Conservation (phyloP, 2,888 invertebrate species). For the Empis stercorea region DNA sequence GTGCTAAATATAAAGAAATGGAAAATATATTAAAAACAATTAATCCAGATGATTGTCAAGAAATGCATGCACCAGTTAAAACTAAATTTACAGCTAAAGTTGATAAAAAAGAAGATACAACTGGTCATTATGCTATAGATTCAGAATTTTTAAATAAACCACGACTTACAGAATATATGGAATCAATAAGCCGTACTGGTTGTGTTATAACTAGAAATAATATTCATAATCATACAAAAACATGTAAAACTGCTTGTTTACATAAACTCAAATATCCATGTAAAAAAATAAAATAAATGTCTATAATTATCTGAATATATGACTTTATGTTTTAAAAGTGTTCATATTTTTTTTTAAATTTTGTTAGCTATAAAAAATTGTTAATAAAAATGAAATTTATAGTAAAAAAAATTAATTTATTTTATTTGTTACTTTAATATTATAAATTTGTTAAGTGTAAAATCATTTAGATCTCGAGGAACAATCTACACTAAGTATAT, state of each 20-base stretch:
- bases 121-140: conserved; percentile 25
- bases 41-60: conserved; percentile 19
- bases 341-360: no score
- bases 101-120: conserved; percentile 23
- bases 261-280: neutral
- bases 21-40: conserved; percentile 13
- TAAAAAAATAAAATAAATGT: neutral
- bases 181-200: conserved; percentile 30
- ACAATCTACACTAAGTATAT: no score
- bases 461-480: no score
- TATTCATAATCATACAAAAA: conserved; percentile 26
- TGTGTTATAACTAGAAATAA: conserved; percentile 29
- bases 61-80: conserved; percentile 25
- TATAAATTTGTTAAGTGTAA: no score
- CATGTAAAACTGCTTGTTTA: conserved; percentile 10
- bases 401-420: no score
- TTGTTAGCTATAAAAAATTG: no score
- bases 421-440: no score
- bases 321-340: no score
- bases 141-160: conserved; percentile 18
- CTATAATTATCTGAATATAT: no score
- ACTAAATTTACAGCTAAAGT: conserved; percentile 23
- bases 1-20: conserved; percentile 24
- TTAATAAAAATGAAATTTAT: no score
- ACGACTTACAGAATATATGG: conserved; percentile 31